phyloP scores from a whole-genome alignment of 1,140 invertebrate genomes.

The Lepidurus apus region DNA sequence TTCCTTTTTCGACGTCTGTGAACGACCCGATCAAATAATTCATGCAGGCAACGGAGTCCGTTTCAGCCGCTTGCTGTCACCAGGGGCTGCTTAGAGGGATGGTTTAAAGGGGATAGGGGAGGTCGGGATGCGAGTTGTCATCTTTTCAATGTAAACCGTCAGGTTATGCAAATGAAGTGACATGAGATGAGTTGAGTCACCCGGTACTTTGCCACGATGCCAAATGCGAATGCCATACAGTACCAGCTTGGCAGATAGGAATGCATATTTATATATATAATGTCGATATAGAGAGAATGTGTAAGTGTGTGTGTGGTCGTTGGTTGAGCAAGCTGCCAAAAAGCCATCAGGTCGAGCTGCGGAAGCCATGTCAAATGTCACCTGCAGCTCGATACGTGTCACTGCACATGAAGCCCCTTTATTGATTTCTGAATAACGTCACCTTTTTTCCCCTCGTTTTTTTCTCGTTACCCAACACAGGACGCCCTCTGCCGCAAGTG shows the following conservation, averaged over 20 bases:
- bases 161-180: constrained; percentile 14
- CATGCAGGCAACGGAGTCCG: background rate
- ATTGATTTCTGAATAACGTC: background rate
- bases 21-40: background rate
- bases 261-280: background rate
- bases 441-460: background rate
- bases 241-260: background rate
- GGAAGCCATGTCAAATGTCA: background rate
- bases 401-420: background rate
- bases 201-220: background rate
- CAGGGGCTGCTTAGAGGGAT: background rate
- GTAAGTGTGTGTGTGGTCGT: background rate
- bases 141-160: constrained; percentile 10
- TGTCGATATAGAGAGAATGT: background rate
- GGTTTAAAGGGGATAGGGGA: background rate
- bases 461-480: constrained; percentile 47
- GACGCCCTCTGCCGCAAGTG: constrained; percentile 67
- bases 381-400: background rate
- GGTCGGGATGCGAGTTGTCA: background rate
- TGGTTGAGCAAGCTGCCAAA: background rate
- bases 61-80: background rate
- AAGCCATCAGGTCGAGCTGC: background rate
- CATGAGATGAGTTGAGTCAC: background rate
- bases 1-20: background rate
- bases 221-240: background rate